These are phyloP conservation scores for Fragum whitleyi DNA, from an alignment of 2,888 invertebrate species.

Conservation along the genomic window DNA sequence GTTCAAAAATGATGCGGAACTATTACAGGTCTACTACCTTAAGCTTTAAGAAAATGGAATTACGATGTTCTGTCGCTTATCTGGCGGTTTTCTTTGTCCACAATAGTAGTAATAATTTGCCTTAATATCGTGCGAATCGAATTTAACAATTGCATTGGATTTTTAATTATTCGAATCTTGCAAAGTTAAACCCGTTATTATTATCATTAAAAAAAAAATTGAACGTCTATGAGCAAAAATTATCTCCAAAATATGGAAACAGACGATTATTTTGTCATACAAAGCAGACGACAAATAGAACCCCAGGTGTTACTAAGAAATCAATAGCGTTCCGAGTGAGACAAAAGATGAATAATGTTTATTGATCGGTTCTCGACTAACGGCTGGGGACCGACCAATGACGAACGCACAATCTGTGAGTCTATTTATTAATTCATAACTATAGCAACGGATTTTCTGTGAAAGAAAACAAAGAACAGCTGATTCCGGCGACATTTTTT, in stretches of 20 bases:
- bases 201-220: no score
- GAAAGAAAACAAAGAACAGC: conserved; percentile 27
- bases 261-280: conserved; percentile 10
- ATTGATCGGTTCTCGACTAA: conserved; percentile 28
- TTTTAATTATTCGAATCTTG: no score
- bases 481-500: conserved; percentile 9
- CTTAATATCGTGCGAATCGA: no score
- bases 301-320: conserved; percentile 34
- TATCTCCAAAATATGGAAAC: background rate
- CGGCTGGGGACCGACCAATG: conserved; percentile 19
- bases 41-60: no score
- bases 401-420: conserved; percentile 27
- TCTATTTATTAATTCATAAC: conserved; percentile 47
- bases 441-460: conserved; percentile 52
- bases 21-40: no score
- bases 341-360: conserved; percentile 24
- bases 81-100: no score
- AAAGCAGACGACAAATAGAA: conserved; percentile 24
- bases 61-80: no score
- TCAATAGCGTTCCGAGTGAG: conserved; percentile 33
- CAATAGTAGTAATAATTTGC: no score
- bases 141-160: no score
- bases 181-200: no score
- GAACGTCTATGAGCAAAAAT: no score
- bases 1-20: no score